phyloP scores from a whole-genome alignment of 2,797 vertebrate species.

The Epinephelus awoara region DNA sequence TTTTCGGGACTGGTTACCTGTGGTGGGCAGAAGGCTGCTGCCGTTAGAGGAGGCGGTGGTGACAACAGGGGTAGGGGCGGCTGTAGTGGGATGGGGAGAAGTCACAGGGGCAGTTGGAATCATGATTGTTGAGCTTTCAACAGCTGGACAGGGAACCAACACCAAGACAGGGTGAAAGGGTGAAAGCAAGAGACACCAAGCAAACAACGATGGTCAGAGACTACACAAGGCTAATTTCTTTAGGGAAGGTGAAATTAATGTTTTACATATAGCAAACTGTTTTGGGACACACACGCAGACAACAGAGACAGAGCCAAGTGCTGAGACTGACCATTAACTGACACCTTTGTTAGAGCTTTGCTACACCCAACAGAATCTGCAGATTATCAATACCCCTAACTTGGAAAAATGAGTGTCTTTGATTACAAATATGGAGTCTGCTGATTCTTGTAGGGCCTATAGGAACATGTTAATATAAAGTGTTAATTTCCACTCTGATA shows the following conservation, averaged over 20 bases:
- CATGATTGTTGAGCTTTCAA: rapidly evolving
- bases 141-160: conserved; percentile 65
- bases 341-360: conserved; percentile 30
- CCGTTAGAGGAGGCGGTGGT: conserved; percentile 29
- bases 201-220: conserved; percentile 50
- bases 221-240: conserved; percentile 3
- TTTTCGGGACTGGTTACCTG: conserved; percentile 74
- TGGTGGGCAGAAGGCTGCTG: conserved; percentile 38
- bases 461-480: conserved; percentile 31
- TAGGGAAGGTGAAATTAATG: conserved; percentile 1
- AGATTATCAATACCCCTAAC: not conserved
- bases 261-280: not conserved
- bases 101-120: rapidly evolving
- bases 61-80: conserved; percentile 33
- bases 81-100: rapidly evolving
- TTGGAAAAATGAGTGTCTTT: not conserved
- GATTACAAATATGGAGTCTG: conserved; percentile 7
- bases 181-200: conserved; percentile 51
- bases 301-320: conserved; percentile 25
- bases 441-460: conserved; percentile 32
- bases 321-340: not conserved
- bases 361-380: conserved; percentile 50
- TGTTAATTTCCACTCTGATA: not conserved
- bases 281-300: conserved; percentile 29
- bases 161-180: conserved; percentile 58